Evolutionary conservation across 2,113 vertebrate genomes (phyloP).

Genomic region (Forbesichthys papilliferus): DNA sequence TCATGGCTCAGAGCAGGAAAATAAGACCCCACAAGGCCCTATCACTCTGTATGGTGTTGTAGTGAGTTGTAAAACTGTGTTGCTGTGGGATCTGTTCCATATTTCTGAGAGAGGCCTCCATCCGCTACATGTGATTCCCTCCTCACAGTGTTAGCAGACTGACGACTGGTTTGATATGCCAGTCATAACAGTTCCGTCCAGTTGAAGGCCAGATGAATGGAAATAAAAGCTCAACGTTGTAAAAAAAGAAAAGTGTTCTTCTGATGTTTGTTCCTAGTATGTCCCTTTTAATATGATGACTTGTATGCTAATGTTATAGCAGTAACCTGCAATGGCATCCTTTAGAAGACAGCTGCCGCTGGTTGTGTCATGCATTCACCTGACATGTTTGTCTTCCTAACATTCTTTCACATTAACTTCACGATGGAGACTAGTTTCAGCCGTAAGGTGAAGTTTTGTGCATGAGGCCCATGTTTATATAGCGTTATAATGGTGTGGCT

Average conservation of each 20-base stretch:
- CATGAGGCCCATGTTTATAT: background rate
- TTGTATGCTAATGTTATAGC: no score
- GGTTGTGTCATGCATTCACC: no score
- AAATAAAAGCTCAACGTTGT: conserved; percentile 65
- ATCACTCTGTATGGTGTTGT: conserved; percentile 20
- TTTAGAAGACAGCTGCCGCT: no score
- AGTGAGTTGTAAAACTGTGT: conserved; percentile 37
- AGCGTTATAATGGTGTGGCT: conserved; percentile 5
- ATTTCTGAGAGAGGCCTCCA: conserved; percentile 21
- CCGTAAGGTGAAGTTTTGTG: no score
- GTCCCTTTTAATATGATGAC: no score
- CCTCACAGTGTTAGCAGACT: conserved; percentile 33
- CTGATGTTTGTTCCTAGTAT: conserved; percentile 3
- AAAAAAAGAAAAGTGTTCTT: conserved; percentile 24
- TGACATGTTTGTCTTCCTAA: no score
- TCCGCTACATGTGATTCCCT: conserved; percentile 30
- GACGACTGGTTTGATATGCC: conserved; percentile 7
- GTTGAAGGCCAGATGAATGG: conserved; percentile 52
- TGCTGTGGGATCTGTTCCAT: conserved; percentile 22
- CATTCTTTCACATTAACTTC: no score
- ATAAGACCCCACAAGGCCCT: conserved; percentile 6
- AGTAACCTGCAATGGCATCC: no score
- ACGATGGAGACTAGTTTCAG: no score
- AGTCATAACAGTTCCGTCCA: conserved; percentile 20
- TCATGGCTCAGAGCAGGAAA: conserved; percentile 36